Conservation (phyloP, 2,888 invertebrate genomes). For the Abrostola triplasia region DNA sequence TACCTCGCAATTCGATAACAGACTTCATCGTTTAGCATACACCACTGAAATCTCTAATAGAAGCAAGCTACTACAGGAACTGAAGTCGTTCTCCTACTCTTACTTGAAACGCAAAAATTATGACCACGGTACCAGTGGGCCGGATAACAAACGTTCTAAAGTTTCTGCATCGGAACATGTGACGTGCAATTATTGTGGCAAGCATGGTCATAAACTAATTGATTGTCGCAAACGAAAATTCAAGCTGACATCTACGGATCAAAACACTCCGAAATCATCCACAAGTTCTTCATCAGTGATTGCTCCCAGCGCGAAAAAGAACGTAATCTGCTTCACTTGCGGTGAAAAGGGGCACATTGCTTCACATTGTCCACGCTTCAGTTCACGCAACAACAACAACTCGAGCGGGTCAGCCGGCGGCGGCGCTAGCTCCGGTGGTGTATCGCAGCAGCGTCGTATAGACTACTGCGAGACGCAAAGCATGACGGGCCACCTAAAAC, state of each 20-base stretch:
- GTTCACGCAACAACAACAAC: too few relatives aligned
- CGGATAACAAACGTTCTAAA: too few relatives aligned
- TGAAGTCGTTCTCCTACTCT: not conserved
- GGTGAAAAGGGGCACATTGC: constrained; percentile 1
- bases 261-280: not conserved
- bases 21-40: not conserved
- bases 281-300: not conserved
- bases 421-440: not conserved
- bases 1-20: not conserved
- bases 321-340: constrained; percentile 2
- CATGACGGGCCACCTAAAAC: constrained; percentile 5
- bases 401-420: constrained; percentile 1
- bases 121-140: too few relatives aligned
- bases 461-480: not conserved
- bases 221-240: constrained; percentile 7
- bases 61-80: not conserved
- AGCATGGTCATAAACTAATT: not conserved
- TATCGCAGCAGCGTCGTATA: not conserved
- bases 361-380: constrained; percentile 4
- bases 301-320: not conserved
- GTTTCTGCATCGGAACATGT: not conserved
- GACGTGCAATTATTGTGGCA: not conserved
- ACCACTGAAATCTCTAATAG: not conserved
- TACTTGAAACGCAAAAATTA: not conserved
- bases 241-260: not conserved